Percentiles rank a stretch among this genome's conserved stretches.
Evolutionary conservation across 2,888 invertebrate species (phyloP).

Genomic region (Arenicola marina): DNA sequence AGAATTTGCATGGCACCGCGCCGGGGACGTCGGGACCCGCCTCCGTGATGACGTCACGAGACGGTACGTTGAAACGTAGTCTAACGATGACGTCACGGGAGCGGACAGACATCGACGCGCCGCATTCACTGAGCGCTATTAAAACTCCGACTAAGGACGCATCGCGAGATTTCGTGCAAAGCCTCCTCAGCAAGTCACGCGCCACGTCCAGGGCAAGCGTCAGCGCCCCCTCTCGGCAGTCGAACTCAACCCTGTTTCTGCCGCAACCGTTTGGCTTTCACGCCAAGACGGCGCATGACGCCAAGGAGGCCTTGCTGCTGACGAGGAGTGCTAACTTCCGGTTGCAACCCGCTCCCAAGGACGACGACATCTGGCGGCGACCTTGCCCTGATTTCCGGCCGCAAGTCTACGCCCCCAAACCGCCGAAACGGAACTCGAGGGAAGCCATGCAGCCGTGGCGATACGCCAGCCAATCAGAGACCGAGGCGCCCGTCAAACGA

Average conservation of each 20-base stretch:
- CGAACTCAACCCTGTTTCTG: background rate
- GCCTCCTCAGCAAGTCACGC: too few relatives aligned
- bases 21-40: too few relatives aligned
- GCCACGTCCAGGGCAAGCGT: too few relatives aligned
- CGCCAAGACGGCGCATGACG: constrained; percentile 49
- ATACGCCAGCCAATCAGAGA: constrained; percentile 51
- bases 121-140: too few relatives aligned
- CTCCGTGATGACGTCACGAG: too few relatives aligned
- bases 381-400: constrained; percentile 56
- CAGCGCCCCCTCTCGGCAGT: too few relatives aligned
- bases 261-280: constrained; percentile 40
- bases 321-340: constrained; percentile 44
- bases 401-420: constrained; percentile 48
- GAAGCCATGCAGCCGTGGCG: constrained; percentile 54
- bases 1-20: too few relatives aligned
- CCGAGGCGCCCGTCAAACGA: constrained; percentile 37
- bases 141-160: too few relatives aligned
- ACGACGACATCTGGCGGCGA: constrained; percentile 51
- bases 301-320: constrained; percentile 44
- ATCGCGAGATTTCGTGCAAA: too few relatives aligned
- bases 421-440: constrained; percentile 53
- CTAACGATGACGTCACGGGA: too few relatives aligned
- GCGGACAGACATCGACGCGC: too few relatives aligned
- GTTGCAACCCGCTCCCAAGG: constrained; percentile 25
- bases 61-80: too few relatives aligned